phyloP scores from a whole-genome alignment of 2,113 vertebrate species.

The Abramis brama region DNA sequence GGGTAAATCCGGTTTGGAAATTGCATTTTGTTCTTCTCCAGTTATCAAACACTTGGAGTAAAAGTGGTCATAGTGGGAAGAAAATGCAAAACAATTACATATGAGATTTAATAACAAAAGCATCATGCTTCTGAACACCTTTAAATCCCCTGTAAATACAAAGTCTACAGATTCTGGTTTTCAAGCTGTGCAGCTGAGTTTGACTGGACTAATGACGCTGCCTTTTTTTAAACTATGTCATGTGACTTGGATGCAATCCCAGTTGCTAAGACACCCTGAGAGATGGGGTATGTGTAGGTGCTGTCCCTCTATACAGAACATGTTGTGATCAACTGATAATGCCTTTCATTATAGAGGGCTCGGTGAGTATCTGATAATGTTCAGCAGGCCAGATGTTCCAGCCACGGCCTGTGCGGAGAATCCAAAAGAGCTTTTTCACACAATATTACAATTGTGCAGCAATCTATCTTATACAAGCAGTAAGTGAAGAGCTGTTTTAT shows the following conservation, averaged over 20 bases:
- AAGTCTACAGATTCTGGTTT: not conserved
- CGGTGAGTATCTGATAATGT: conserved; percentile 49
- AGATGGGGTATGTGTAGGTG: conserved; percentile 36
- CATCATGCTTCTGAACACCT: not conserved
- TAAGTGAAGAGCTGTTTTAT: not conserved
- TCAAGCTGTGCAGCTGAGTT: not conserved
- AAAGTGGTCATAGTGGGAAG: not conserved
- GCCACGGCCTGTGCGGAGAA: not conserved
- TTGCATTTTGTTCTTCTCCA: not conserved
- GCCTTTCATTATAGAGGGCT: conserved; percentile 56
- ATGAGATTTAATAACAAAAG: not conserved
- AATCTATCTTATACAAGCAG: not conserved
- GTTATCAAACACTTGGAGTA: not conserved
- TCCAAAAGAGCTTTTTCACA: conserved; percentile 16
- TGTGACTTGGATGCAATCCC: conserved; percentile 35
- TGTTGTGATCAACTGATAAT: conserved; percentile 58
- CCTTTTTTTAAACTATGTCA: not conserved
- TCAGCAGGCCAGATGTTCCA: conserved; percentile 44
- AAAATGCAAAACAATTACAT: not conserved
- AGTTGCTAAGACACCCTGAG: conserved; percentile 53
- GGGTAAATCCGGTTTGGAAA: not conserved
- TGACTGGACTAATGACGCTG: conserved; percentile 9
- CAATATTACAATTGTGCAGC: not conserved
- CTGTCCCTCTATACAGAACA: conserved; percentile 42
- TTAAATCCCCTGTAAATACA: not conserved